phyloP scores from a whole-genome alignment of 2,888 invertebrate species.

The Troides oblongomaculatus region DNA sequence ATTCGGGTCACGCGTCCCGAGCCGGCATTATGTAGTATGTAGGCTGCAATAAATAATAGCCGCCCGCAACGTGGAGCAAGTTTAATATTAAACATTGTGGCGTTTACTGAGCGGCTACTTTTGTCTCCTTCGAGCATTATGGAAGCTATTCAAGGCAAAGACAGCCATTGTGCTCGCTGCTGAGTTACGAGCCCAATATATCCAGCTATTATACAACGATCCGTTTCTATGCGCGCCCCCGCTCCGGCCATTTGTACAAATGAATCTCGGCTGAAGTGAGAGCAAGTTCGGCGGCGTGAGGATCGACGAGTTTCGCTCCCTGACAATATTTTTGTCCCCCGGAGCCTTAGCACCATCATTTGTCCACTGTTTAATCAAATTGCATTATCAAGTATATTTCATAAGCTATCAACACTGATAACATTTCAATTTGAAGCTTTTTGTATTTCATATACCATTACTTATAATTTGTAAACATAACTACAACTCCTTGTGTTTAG shows the following conservation, averaged over 20 bases:
- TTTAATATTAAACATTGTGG: slow-evolving; percentile 43
- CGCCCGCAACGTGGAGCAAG: slow-evolving; percentile 36
- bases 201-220: slow-evolving; percentile 29
- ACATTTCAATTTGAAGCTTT: too few species aligned
- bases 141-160: slow-evolving; percentile 40
- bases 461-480: too few species aligned
- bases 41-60: slow-evolving; percentile 34
- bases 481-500: too few species aligned
- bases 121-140: slow-evolving; percentile 40
- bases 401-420: too few species aligned
- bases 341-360: too few species aligned
- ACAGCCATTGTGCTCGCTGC: slow-evolving; percentile 42
- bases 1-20: slow-evolving; percentile 28
- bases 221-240: slow-evolving; percentile 24
- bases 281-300: slow-evolving; percentile 13
- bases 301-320: too few species aligned
- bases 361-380: too few species aligned
- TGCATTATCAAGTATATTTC: too few species aligned
- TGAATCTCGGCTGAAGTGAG: slow-evolving; percentile 22
- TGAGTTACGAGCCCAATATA: slow-evolving; percentile 44
- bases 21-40: slow-evolving; percentile 27
- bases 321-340: too few species aligned
- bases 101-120: slow-evolving; percentile 40
- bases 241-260: slow-evolving; percentile 26
- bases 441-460: too few species aligned